phyloP scores from a whole-genome alignment of 1,140 invertebrate genomes.

The Arctopsyche grandis region DNA sequence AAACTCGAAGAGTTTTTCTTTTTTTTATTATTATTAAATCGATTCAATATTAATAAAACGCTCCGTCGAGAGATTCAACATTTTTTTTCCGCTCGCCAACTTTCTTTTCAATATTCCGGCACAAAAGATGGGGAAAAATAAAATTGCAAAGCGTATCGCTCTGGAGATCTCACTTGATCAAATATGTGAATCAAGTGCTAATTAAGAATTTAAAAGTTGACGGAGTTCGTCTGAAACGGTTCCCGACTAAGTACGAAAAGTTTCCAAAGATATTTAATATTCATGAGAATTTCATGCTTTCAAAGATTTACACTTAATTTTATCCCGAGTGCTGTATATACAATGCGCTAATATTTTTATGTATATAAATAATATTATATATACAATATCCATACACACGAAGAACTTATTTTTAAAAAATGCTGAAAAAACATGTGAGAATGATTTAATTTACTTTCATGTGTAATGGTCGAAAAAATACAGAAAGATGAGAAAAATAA shows the following conservation, averaged over 20 bases:
- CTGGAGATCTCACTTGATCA: not conserved
- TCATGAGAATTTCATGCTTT: slow-evolving; percentile 3
- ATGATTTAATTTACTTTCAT: too few relatives aligned
- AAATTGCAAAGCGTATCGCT: not conserved
- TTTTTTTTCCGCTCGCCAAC: not conserved
- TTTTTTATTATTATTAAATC: slow-evolving; percentile 24
- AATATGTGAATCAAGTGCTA: slow-evolving; percentile 17
- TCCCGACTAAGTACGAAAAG: not conserved
- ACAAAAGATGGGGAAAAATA: too few relatives aligned
- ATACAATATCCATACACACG: too few relatives aligned
- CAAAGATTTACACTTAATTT: too few relatives aligned
- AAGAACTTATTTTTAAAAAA: too few relatives aligned
- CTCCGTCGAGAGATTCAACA: not conserved
- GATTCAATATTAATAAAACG: slow-evolving; percentile 25
- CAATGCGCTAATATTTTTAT: too few relatives aligned
- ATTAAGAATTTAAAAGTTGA: slow-evolving; percentile 21
- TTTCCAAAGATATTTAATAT: slow-evolving; percentile 2
- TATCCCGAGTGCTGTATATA: too few relatives aligned
- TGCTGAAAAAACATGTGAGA: too few relatives aligned
- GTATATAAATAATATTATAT: too few relatives aligned
- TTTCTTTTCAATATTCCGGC: not conserved
- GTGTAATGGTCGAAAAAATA: too few relatives aligned
- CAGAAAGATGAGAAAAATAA: too few relatives aligned
- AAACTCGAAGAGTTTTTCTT: slow-evolving; percentile 16
- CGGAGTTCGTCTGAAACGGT: slow-evolving; percentile 14